Percentiles rank a stretch among this genome's conserved stretches.
phyloP scores from a whole-genome alignment of 2,888 invertebrate genomes.

The Rutpela maculata region DNA sequence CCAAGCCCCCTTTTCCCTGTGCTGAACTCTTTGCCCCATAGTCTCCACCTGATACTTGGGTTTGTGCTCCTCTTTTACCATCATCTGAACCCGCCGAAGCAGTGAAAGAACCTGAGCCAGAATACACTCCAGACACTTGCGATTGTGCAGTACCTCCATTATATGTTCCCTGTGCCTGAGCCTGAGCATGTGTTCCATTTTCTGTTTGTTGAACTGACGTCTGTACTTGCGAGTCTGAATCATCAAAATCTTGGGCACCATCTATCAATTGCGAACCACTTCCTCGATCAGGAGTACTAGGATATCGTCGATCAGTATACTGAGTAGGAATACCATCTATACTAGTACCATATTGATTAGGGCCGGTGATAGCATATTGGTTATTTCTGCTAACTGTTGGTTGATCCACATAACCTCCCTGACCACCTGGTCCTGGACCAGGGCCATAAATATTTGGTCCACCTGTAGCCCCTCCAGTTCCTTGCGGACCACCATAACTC shows the following conservation, averaged over 20 bases:
- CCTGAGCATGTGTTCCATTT: slow-evolving; percentile 84
- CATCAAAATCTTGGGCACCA: slow-evolving; percentile 72
- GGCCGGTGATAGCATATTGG: neutral
- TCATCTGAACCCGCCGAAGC: slow-evolving; percentile 89
- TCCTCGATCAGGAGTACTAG: slow-evolving; percentile 18
- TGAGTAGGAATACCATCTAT: neutral
- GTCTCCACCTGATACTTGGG: slow-evolving; percentile 82
- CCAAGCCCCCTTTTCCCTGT: slow-evolving; percentile 84
- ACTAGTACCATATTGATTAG: neutral
- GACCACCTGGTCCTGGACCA: neutral
- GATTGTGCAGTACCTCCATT: slow-evolving; percentile 87
- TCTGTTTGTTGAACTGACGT: slow-evolving; percentile 77
- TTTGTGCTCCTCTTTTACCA: slow-evolving; percentile 82
- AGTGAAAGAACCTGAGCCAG: slow-evolving; percentile 86
- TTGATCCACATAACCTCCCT: neutral
- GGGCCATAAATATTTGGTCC: neutral
- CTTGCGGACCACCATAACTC: neutral
- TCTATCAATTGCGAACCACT: slow-evolving; percentile 11
- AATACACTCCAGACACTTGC: slow-evolving; percentile 88
- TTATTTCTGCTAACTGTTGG: neutral
- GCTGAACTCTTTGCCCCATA: slow-evolving; percentile 86
- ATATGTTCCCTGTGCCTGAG: slow-evolving; percentile 85
- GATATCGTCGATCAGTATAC: slow-evolving; percentile 31
- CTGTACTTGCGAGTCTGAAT: slow-evolving; percentile 85
- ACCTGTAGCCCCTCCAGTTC: neutral